These are phyloP conservation scores for Lepus townsendii DNA, from an alignment of 2,797 vertebrate genomes.

Conservation along the genomic window DNA sequence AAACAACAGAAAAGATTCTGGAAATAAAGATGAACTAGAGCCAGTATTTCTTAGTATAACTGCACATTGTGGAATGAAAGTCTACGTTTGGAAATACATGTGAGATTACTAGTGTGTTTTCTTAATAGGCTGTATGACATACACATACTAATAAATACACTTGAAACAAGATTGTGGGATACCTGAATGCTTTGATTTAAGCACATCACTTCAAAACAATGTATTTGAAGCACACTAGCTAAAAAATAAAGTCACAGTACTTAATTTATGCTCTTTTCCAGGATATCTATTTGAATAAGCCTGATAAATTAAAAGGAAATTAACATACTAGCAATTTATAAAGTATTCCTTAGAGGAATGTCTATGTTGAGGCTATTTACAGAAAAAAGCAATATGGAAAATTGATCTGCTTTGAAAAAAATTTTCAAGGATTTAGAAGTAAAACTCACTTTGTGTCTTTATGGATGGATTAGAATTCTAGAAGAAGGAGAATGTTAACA, in stretches of 20 bases:
- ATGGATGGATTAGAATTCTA: neutral
- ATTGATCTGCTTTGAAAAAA: neutral
- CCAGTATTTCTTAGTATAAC: neutral
- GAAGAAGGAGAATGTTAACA: neutral
- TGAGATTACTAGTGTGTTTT: slow-evolving; percentile 23
- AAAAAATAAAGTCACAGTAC: neutral
- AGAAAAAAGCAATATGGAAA: neutral
- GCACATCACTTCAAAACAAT: neutral
- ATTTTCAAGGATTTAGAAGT: neutral
- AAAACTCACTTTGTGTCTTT: neutral
- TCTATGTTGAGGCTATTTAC: slow-evolving; percentile 4
- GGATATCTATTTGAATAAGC: neutral
- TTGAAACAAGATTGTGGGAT: slow-evolving; percentile 17
- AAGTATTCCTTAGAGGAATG: neutral
- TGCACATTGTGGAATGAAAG: slow-evolving; percentile 15
- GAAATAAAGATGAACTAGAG: slow-evolving; percentile 28
- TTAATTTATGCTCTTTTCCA: slow-evolving; percentile 11
- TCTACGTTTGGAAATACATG: slow-evolving; percentile 23
- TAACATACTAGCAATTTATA: slow-evolving; percentile 26
- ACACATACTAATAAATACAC: neutral
- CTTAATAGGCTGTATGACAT: neutral
- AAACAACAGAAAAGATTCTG: neutral
- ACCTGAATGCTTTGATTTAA: slow-evolving; percentile 43
- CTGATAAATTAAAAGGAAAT: slow-evolving; percentile 9
- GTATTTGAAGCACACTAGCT: neutral